phyloP scores from a whole-genome alignment of 2,888 invertebrate species.

The Acanthosepion esculentum region DNA sequence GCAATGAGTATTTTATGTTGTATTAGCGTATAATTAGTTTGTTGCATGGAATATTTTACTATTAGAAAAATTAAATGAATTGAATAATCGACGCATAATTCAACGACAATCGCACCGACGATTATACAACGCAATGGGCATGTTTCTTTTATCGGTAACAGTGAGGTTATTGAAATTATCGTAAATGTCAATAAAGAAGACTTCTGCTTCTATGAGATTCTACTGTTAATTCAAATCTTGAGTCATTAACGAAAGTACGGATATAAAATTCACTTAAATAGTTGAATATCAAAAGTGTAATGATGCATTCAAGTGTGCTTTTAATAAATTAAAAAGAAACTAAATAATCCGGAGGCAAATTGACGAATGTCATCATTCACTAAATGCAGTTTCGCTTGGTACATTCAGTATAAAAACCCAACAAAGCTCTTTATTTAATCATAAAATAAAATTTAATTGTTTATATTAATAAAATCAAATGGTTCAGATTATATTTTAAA shows the following conservation, averaged over 20 bases:
- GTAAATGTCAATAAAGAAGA: not conserved
- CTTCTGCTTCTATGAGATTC: too few species aligned
- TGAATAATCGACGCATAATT: not conserved
- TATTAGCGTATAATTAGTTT: too few species aligned
- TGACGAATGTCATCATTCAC: not conserved
- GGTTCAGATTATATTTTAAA: too few species aligned
- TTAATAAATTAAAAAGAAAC: not conserved
- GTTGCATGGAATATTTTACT: not conserved
- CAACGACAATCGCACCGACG: not conserved
- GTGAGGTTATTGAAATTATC: not conserved
- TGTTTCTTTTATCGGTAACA: not conserved
- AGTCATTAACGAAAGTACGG: not conserved
- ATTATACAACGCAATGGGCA: not conserved
- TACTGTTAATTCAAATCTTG: not conserved
- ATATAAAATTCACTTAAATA: not conserved
- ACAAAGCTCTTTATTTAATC: too few species aligned
- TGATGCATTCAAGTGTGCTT: not conserved
- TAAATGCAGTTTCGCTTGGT: not conserved
- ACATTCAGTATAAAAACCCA: too few species aligned
- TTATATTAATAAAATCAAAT: too few species aligned
- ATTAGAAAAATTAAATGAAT: not conserved
- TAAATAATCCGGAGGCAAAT: not conserved
- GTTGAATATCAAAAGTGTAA: not conserved
- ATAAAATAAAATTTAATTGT: too few species aligned
- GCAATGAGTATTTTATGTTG: too few species aligned